Evolutionary conservation across 2,888 invertebrate genomes (phyloP).

Genomic region (Agriotes lineatus): DNA sequence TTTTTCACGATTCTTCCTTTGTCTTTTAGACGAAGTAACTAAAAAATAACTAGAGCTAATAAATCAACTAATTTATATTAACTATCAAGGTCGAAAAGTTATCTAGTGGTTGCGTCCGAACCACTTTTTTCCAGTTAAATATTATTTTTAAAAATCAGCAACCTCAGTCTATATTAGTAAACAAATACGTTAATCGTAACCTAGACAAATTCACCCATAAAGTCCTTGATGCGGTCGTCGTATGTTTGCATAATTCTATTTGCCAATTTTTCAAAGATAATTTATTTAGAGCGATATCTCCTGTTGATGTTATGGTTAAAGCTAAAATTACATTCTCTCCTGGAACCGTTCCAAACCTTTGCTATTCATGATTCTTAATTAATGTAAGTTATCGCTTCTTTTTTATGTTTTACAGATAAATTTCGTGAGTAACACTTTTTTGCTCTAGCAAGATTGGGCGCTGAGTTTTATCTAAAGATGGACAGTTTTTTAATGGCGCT

Average conservation of each 20-base stretch:
- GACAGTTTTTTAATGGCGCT: no score
- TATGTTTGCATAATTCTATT: not conserved
- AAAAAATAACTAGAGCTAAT: no score
- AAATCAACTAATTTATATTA: not conserved
- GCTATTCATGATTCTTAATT: not conserved
- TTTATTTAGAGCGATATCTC: not conserved
- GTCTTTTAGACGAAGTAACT: no score
- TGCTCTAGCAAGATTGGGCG: no score
- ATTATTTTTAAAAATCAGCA: not conserved
- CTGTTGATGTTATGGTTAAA: not conserved
- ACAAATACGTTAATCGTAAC: not conserved
- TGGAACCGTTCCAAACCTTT: not conserved
- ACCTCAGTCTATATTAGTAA: not conserved
- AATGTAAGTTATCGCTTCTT: not conserved
- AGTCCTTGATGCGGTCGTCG: not conserved
- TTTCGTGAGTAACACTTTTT: no score
- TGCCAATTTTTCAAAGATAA: not conserved
- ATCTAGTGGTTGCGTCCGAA: not conserved
- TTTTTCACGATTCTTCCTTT: no score
- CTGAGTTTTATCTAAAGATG: no score
- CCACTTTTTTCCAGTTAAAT: not conserved
- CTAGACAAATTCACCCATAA: not conserved
- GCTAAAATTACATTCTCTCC: not conserved
- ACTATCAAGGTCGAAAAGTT: not conserved
- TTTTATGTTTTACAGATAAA: no score